Evolutionary conservation across 2,888 invertebrate species (phyloP).

Genomic region (Neria commutata): DNA sequence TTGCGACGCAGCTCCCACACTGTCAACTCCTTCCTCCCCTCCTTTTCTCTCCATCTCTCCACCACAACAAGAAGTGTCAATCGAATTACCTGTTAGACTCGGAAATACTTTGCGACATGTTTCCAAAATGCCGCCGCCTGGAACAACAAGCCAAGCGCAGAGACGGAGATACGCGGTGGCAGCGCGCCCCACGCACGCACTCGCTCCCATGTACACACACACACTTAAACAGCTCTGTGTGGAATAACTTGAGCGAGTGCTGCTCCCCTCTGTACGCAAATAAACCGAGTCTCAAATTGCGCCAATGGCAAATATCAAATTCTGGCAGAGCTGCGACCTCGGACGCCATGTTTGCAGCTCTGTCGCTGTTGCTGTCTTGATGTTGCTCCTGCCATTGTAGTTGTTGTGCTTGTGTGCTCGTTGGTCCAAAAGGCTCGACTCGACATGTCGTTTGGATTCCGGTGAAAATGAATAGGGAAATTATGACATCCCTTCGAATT

Average conservation of each 20-base stretch:
- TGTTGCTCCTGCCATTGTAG: neutral
- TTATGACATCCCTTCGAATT: conserved; percentile 37
- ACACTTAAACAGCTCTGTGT: neutral
- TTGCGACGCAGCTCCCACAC: conserved; percentile 28
- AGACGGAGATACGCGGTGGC: neutral
- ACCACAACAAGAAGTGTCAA: conserved; percentile 55
- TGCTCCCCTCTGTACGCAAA: conserved; percentile 9
- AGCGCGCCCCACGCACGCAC: conserved; percentile 1
- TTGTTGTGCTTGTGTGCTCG: no score
- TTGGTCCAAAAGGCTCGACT: no score
- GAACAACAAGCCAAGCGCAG: conserved; percentile 15
- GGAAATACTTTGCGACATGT: conserved; percentile 56
- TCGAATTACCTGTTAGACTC: conserved; percentile 57
- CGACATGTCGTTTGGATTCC: conserved; percentile 1
- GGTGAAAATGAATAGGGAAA: conserved; percentile 21
- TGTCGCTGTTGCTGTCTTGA: neutral
- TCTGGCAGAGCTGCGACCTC: conserved; percentile 15
- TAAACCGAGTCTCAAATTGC: conserved; percentile 25
- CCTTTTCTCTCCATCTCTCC: conserved; percentile 8
- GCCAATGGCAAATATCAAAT: conserved; percentile 55
- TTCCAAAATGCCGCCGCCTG: conserved; percentile 42
- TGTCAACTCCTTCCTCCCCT: conserved; percentile 21
- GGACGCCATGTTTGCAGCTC: neutral
- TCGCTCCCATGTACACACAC: neutral
- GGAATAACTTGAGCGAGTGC: neutral